These are phyloP conservation scores for Periophthalmodon schlosseri DNA, from an alignment of 2,113 vertebrate genomes.

Conservation along the genomic window DNA sequence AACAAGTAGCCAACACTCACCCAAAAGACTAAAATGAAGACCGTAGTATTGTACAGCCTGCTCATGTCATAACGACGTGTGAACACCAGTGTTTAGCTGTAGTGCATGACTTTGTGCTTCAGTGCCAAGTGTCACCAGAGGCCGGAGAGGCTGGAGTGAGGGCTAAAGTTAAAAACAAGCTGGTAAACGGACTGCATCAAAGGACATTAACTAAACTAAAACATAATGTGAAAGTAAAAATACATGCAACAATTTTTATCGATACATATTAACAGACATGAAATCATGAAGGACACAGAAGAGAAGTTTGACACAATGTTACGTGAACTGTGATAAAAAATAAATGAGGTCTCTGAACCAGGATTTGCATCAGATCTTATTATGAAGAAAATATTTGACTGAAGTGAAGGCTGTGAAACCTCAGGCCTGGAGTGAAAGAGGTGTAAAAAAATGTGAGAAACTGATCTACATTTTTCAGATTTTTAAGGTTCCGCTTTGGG, in stretches of 20 bases:
- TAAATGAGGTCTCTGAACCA: background rate
- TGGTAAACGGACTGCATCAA: background rate
- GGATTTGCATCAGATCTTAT: slow-evolving; percentile 4
- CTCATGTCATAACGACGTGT: background rate
- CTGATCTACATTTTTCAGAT: slow-evolving; percentile 41
- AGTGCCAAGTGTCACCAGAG: background rate
- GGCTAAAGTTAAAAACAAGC: background rate
- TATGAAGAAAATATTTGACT: slow-evolving; percentile 5
- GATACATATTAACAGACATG: background rate
- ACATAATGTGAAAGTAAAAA: background rate
- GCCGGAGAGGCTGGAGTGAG: background rate
- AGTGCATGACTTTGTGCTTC: background rate
- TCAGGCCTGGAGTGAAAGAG: slow-evolving; percentile 2
- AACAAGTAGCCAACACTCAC: background rate
- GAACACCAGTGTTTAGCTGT: background rate
- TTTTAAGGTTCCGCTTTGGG: slow-evolving; percentile 29
- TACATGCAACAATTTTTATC: background rate
- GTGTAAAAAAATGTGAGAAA: slow-evolving; percentile 23
- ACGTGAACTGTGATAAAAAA: background rate
- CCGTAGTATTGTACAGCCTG: background rate
- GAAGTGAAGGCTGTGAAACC: slow-evolving; percentile 17
- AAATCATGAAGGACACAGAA: background rate
- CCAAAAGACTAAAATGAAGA: background rate
- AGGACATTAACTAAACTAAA: background rate
- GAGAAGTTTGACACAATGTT: background rate